A percentile compares a stretch with the other conserved stretches of the same genome.
phyloP scores from a whole-genome alignment of 1,140 invertebrate species.

The Trichoplusia ni region DNA sequence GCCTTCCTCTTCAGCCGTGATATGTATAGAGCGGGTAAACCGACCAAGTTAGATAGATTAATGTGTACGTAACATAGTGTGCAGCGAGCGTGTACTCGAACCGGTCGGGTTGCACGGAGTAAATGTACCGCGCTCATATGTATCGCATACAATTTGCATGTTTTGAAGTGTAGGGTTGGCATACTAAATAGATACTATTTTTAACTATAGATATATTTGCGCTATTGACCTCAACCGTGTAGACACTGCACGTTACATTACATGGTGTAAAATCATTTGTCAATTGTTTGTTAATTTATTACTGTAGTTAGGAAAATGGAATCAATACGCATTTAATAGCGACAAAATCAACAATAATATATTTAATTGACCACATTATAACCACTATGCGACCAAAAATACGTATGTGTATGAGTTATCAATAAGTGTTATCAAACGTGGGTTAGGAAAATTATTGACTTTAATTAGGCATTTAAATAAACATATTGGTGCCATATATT shows the following conservation, averaged over 20 bases:
- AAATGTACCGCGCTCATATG: slow-evolving; percentile 44
- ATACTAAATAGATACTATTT: slow-evolving; percentile 65
- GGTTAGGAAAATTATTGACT: not conserved
- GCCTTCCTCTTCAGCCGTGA: slow-evolving; percentile 8
- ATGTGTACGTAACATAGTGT: not conserved
- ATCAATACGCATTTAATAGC: no score
- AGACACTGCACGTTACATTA: slow-evolving; percentile 19
- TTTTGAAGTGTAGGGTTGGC: slow-evolving; percentile 48
- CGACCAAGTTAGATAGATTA: not conserved
- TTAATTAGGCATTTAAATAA: no score
- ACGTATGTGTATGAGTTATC: slow-evolving; percentile 1
- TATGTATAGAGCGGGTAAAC: not conserved
- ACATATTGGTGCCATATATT: no score
- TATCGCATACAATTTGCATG: slow-evolving; percentile 59
- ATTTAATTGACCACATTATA: not conserved
- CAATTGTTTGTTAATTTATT: no score
- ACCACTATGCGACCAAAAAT: not conserved
- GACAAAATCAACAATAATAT: slow-evolving; percentile 6
- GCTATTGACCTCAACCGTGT: slow-evolving; percentile 35
- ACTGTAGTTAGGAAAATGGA: no score
- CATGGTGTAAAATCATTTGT: slow-evolving; percentile 1
- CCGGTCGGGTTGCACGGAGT: slow-evolving; percentile 40
- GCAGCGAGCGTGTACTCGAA: not conserved
- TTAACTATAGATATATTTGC: slow-evolving; percentile 51
- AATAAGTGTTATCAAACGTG: not conserved